A percentile compares a stretch with the other conserved stretches of the same genome.
phyloP scores from a whole-genome alignment of 2,113 vertebrate species.

The Marmota flaviventris region DNA sequence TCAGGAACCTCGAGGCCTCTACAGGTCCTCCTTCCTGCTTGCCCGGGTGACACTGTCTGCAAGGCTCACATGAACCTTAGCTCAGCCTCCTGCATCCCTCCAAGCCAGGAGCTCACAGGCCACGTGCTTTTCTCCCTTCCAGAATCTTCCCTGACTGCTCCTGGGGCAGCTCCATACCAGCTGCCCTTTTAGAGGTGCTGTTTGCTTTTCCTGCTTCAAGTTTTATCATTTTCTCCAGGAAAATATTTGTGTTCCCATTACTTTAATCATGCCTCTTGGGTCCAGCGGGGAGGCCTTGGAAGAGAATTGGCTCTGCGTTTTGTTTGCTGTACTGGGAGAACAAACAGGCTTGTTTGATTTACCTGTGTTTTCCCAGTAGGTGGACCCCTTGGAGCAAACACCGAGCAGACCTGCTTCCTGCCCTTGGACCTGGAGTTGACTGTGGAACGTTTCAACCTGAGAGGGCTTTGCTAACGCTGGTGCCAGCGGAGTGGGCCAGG shows the following conservation, averaged over 20 bases:
- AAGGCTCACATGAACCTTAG: background rate
- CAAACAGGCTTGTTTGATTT: conserved; percentile 80
- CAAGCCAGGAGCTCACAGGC: background rate
- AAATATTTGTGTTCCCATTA: conserved; percentile 82
- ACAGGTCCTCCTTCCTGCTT: background rate
- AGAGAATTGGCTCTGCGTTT: conserved; percentile 50
- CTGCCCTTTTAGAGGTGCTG: conserved; percentile 58
- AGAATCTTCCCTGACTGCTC: conserved; percentile 63
- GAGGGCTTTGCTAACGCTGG: background rate
- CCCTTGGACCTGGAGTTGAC: background rate
- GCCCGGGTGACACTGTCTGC: background rate
- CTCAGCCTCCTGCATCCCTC: background rate
- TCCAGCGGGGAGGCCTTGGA: conserved; percentile 32
- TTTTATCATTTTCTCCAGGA: conserved; percentile 76
- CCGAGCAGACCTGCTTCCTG: background rate
- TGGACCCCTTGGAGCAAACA: conserved; percentile 81
- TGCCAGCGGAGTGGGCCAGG: background rate
- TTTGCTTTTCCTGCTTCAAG: conserved; percentile 72
- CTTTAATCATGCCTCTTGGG: conserved; percentile 63
- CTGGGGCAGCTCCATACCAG: background rate
- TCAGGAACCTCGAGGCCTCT: background rate
- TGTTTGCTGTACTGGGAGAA: conserved; percentile 76
- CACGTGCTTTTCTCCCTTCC: background rate
- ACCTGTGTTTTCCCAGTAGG: conserved; percentile 77
- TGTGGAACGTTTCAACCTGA: background rate